phyloP scores from a whole-genome alignment of 2,888 invertebrate genomes.

The Octonoba sinensis region DNA sequence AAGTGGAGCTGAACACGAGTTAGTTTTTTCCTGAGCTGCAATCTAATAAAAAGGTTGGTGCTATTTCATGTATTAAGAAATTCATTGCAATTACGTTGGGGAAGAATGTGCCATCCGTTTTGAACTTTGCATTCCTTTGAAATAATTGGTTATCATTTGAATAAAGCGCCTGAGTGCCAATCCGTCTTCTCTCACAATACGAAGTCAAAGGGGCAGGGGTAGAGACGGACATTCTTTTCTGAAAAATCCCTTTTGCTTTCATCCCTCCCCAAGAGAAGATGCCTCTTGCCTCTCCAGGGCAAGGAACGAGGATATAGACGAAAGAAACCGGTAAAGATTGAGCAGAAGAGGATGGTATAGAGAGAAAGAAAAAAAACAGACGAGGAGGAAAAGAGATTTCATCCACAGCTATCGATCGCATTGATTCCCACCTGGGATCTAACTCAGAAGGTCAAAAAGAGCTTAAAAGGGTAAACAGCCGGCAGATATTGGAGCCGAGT shows the following conservation, averaged over 20 bases:
- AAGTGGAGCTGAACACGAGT: too few species aligned
- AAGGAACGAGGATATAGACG: slow-evolving; percentile 13
- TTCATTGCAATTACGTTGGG: too few species aligned
- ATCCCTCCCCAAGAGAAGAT: slow-evolving; percentile 24
- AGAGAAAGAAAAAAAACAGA: not conserved
- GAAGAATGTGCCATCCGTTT: too few species aligned
- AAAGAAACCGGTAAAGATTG: slow-evolving; percentile 23
- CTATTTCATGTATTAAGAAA: too few species aligned
- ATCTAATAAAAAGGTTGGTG: too few species aligned
- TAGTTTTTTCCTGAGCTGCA: too few species aligned
- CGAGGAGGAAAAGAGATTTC: slow-evolving; percentile 45
- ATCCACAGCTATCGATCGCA: slow-evolving; percentile 45
- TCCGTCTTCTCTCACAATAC: slow-evolving; percentile 26
- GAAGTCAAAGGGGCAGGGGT: slow-evolving; percentile 1
- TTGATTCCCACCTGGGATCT: slow-evolving; percentile 58
- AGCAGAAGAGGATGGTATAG: not conserved
- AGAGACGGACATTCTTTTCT: slow-evolving; percentile 4
- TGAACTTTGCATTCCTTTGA: too few species aligned
- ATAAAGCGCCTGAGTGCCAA: slow-evolving; percentile 31
- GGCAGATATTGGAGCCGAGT: slow-evolving; percentile 44
- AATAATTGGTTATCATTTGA: slow-evolving; percentile 41
- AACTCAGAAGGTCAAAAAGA: slow-evolving; percentile 42
- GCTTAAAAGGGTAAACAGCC: slow-evolving; percentile 64
- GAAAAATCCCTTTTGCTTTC: slow-evolving; percentile 14
- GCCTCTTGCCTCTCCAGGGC: slow-evolving; percentile 19